Base-by-base conservation (phyloP, 2,113 vertebrate genomes). In the Lipotes vexillifer region DNA sequence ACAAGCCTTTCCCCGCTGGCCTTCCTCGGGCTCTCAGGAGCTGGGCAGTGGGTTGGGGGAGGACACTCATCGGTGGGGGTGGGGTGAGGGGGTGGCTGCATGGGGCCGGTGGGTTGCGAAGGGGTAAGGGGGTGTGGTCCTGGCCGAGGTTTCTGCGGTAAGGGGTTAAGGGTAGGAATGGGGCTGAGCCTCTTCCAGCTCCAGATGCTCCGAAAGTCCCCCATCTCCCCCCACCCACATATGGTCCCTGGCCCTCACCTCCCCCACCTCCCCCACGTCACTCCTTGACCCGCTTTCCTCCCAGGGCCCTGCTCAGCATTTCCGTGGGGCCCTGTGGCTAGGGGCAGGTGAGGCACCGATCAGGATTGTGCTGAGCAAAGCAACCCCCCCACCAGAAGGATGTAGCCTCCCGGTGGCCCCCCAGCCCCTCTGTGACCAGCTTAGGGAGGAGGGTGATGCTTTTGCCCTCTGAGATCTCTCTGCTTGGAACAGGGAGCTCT, bases 271-370 rank as follows among this genome's bases (percentile, higher is more conserved):
- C 72, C 23, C 8, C 61, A 5, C 93, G 81, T 98, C 96, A 97
- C 93, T 98, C 94, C 96, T 88, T 97, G 97, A 98, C 97, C 97
- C 36, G 96, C 75, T 98, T 97, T 97, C 96, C 98, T 97, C 96
- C 91, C 18, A n/a, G 94, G 93, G 94, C 89, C 75, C 94, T 95
- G 97, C 97, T 97, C 97, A 98, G 97, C 96, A 88, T 97, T 98
- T 98, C 98, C 96, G 97, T 96, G 97, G 95, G 97, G 98, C 96
- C 94, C 93, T 97, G 97, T 97, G 98, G 97, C 97, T 97, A 90
- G 82, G 6, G 83, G 85, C 81, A 93, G 85, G 84, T 3, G 12
- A 92, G 90, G 65, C 96, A 69, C n/a, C 7, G 9, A 83, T 66
- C 84, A 97, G 96, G 97, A 97, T 90, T 96, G 29, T 98, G 98